Percentiles rank a stretch among this genome's conserved stretches.
These are phyloP conservation scores for Callithrix jacchus DNA, from an alignment of 2,113 vertebrate genomes.

Conservation along the genomic window DNA sequence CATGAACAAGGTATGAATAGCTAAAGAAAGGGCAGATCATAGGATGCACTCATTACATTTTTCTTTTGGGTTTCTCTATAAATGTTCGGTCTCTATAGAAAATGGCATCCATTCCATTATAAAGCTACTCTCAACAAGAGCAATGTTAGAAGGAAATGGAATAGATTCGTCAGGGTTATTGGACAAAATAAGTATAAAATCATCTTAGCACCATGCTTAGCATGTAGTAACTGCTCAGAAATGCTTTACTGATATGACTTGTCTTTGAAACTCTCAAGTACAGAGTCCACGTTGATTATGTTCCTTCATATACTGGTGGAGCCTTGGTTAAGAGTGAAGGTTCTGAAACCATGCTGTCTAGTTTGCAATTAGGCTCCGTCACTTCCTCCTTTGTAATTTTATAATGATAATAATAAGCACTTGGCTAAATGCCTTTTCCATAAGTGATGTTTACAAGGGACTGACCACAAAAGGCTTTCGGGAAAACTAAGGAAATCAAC, in stretches of 20 bases:
- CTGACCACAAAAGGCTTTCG: not conserved
- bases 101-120: not conserved
- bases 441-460: not conserved
- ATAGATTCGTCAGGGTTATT: not conserved
- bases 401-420: not conserved
- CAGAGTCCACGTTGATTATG: not conserved
- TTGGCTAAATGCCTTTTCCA: not conserved
- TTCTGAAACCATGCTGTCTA: not conserved
- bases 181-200: not conserved
- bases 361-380: not conserved
- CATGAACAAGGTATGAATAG: not conserved
- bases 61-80: not conserved
- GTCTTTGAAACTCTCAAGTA: not conserved
- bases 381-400: not conserved
- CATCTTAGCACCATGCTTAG: not conserved
- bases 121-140: not conserved
- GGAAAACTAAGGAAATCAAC: not conserved
- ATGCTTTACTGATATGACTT: not conserved
- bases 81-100: not conserved
- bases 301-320: not conserved
- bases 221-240: not conserved
- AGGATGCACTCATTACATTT: not conserved
- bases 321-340: too few species aligned
- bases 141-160: not conserved
- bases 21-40: not conserved